Evolutionary conservation across 2,113 vertebrate genomes (phyloP).

Genomic region (Pagrus major): DNA sequence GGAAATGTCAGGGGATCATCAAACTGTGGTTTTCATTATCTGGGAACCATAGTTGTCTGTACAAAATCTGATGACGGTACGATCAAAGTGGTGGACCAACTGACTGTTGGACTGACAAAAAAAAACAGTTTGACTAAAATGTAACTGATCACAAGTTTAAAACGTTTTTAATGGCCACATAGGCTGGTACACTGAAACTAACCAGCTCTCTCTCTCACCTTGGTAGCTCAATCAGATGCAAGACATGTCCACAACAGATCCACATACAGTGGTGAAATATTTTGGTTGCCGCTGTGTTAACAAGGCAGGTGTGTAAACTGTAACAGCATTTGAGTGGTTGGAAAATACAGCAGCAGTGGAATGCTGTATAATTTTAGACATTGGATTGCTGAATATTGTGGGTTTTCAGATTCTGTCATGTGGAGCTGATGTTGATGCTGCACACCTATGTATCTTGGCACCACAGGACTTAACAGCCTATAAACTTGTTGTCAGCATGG

Average conservation of each 20-base stretch:
- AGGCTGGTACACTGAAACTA: neutral
- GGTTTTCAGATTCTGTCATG: neutral
- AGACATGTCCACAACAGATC: neutral
- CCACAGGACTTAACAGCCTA: constrained; percentile 1
- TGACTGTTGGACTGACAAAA: too few species aligned
- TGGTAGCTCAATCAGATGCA: neutral
- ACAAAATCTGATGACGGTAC: too few species aligned
- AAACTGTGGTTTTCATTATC: too few species aligned
- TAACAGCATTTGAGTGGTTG: neutral
- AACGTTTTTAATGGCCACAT: too few species aligned
- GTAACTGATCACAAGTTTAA: too few species aligned
- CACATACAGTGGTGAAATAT: neutral
- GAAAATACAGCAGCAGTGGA: neutral
- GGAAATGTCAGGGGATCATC: too few species aligned
- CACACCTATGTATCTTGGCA: neutral
- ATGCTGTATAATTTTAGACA: neutral
- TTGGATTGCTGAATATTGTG: neutral
- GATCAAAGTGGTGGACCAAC: too few species aligned
- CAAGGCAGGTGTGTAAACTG: neutral
- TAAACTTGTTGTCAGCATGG: constrained; percentile 4
- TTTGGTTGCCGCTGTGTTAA: neutral
- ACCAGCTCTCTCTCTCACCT: neutral
- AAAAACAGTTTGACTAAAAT: too few species aligned
- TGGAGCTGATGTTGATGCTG: neutral
- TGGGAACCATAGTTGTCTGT: too few species aligned